Conservation (phyloP, 2,888 invertebrate species). For the Torymus auratus region DNA sequence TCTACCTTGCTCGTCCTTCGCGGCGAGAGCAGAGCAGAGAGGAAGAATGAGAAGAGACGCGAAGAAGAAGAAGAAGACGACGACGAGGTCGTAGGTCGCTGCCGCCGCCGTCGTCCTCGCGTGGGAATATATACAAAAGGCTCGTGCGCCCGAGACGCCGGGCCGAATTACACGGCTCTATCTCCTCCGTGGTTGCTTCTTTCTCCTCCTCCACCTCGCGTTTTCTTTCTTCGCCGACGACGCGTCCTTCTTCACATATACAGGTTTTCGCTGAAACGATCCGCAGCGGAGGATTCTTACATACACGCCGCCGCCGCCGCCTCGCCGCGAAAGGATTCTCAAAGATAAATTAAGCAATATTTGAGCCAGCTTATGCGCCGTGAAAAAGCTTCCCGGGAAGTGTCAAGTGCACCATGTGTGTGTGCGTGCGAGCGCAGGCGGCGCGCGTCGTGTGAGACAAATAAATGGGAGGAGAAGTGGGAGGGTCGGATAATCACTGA, state of each 20-base stretch:
- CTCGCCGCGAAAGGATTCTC: slow-evolving; percentile 33
- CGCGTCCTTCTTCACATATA: not conserved
- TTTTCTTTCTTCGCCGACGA: slow-evolving; percentile 5
- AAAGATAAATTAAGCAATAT: slow-evolving; percentile 54
- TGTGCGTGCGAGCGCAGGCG: not conserved
- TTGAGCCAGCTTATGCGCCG: slow-evolving; percentile 43
- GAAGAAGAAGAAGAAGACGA: slow-evolving; percentile 44
- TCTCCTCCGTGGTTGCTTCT: slow-evolving; percentile 60
- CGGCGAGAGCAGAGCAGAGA: slow-evolving; percentile 45
- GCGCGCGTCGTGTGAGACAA: slow-evolving; percentile 40
- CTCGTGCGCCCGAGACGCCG: slow-evolving; percentile 64
- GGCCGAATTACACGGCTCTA: slow-evolving; percentile 68
- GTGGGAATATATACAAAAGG: slow-evolving; percentile 68
- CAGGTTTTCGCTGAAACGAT: slow-evolving; percentile 49
- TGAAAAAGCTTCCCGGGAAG: slow-evolving; percentile 53
- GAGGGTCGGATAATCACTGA: slow-evolving; percentile 48
- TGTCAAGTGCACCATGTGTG: slow-evolving; percentile 26
- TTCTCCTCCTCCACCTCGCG: slow-evolving; percentile 4
- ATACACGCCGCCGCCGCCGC: slow-evolving; percentile 14
- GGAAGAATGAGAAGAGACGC: slow-evolving; percentile 32
- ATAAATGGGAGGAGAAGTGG: slow-evolving; percentile 48
- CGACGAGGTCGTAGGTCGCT: slow-evolving; percentile 68
- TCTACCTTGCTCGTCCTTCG: slow-evolving; percentile 35
- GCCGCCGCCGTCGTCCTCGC: slow-evolving; percentile 29
- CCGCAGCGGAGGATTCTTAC: slow-evolving; percentile 21